These are phyloP conservation scores for Trialeurodes vaporariorum DNA, from an alignment of 1,140 invertebrate genomes.

Conservation along the genomic window DNA sequence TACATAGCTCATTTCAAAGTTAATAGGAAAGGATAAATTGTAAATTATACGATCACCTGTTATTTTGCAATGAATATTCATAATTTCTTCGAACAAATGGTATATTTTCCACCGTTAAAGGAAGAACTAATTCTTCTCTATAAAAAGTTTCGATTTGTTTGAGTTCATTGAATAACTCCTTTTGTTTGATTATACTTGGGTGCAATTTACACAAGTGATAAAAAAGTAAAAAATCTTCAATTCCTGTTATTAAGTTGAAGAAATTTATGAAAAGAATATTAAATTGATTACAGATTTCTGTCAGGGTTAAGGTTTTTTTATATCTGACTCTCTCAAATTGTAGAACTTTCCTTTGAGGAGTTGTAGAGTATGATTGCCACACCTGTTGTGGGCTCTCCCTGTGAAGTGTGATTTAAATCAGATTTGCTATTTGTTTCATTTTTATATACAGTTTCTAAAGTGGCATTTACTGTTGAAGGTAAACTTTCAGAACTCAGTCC, in stretches of 20 bases:
- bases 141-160: conserved; percentile 4
- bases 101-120: not conserved
- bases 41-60: not conserved
- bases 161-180: not conserved
- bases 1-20: conserved; percentile 4
- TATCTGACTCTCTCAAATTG: not conserved
- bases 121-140: not conserved
- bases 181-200: conserved; percentile 6
- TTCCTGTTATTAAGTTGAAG: not conserved
- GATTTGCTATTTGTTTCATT: too few relatives aligned
- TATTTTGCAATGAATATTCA: conserved; percentile 2
- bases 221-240: not conserved
- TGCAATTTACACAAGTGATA: conserved; percentile 1
- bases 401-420: not conserved
- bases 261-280: too few relatives aligned
- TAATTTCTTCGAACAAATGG: not conserved
- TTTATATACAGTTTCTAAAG: too few relatives aligned
- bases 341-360: too few relatives aligned
- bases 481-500: too few relatives aligned
- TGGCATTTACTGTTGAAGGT: too few relatives aligned
- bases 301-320: not conserved
- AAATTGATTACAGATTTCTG: not conserved
- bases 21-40: conserved; percentile 1
- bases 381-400: conserved; percentile 5
- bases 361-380: conserved; percentile 3